These are phyloP conservation scores for Standfussiana lucernea DNA, from an alignment of 2,888 invertebrate species.

Conservation along the genomic window DNA sequence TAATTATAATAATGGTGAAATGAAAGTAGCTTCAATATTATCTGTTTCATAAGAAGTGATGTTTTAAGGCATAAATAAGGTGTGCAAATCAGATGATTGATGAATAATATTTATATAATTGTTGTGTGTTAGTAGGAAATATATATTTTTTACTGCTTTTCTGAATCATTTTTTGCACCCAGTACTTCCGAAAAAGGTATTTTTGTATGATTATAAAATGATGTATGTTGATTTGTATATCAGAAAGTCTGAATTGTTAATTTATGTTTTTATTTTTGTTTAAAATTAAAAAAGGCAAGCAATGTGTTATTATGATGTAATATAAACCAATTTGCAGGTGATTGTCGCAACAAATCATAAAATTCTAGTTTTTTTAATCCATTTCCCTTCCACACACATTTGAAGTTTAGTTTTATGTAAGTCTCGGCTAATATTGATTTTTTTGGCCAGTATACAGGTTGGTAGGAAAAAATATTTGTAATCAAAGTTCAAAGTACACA, in stretches of 20 bases:
- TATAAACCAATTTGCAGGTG: conserved; percentile 31
- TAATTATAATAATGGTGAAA: conserved; percentile 17
- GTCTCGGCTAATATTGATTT: conserved; percentile 3
- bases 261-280: conserved; percentile 51
- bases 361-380: conserved; percentile 23
- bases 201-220: conserved; percentile 44
- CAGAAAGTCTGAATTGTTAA: conserved; percentile 66
- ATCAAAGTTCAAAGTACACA: conserved; percentile 46
- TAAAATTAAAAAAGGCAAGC: conserved; percentile 37
- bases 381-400: conserved; percentile 4
- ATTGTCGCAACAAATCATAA: conserved; percentile 30
- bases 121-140: conserved; percentile 27
- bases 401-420: not conserved
- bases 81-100: conserved; percentile 15
- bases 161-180: conserved; percentile 19
- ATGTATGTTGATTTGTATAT: conserved; percentile 49
- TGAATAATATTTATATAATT: conserved; percentile 27
- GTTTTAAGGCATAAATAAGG: not conserved
- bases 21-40: conserved; percentile 11
- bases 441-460: not conserved
- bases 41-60: conserved; percentile 19
- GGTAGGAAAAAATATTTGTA: not conserved
- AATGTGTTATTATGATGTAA: conserved; percentile 8
- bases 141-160: conserved; percentile 38
- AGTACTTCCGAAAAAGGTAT: conserved; percentile 41